phyloP scores from a whole-genome alignment of 2,888 invertebrate genomes.

The Thera obeliscata region DNA sequence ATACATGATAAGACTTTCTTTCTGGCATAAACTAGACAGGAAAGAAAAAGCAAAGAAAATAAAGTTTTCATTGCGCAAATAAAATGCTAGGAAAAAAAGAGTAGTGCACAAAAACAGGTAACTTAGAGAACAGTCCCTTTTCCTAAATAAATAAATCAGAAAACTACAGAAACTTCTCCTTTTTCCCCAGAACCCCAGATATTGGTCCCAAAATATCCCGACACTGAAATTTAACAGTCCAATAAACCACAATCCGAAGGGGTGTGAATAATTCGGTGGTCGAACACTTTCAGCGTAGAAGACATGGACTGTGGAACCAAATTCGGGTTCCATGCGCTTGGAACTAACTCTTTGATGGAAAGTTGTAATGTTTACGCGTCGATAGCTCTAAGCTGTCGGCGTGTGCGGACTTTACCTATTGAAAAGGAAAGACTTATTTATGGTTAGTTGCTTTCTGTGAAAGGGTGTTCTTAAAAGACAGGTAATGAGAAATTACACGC shows the following conservation, averaged over 20 bases:
- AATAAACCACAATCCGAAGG: conserved; percentile 40
- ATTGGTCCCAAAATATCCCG: conserved; percentile 33
- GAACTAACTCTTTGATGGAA: conserved; percentile 26
- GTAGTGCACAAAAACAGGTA: too few species aligned
- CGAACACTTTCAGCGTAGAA: conserved; percentile 33
- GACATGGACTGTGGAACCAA: conserved; percentile 25
- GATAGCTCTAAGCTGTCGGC: conserved; percentile 3
- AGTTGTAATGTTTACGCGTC: conserved; percentile 24
- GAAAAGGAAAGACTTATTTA: neutral
- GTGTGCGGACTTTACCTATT: conserved; percentile 4
- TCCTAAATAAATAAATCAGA: too few species aligned
- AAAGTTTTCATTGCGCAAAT: too few species aligned
- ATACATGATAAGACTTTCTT: too few species aligned
- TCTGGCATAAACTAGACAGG: too few species aligned
- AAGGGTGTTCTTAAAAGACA: neutral
- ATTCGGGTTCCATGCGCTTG: conserved; percentile 20
- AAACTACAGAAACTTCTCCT: conserved; percentile 16
- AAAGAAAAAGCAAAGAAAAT: too few species aligned
- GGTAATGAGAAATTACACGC: neutral
- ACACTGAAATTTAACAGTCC: conserved; percentile 41
- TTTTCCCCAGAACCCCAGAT: conserved; percentile 20
- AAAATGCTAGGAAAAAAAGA: too few species aligned
- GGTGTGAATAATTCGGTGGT: conserved; percentile 41
- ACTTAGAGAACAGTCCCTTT: too few species aligned
- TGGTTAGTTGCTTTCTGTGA: conserved; percentile 1